Evolutionary conservation across 2,113 vertebrate genomes (phyloP).

Genomic region (Apus apus): DNA sequence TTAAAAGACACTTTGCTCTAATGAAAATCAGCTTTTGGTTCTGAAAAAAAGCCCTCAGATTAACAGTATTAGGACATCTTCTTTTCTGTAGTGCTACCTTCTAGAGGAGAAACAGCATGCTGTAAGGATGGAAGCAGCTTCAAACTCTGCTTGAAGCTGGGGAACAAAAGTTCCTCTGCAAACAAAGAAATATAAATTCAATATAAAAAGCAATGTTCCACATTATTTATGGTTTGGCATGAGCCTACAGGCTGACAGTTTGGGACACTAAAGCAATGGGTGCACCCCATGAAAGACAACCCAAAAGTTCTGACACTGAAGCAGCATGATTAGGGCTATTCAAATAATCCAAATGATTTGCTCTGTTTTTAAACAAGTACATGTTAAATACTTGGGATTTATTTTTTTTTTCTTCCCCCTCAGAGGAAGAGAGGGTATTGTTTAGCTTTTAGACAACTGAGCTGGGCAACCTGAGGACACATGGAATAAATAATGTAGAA

Average conservation of each 20-base stretch:
- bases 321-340: not conserved
- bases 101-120: not conserved
- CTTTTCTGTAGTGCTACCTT: not conserved
- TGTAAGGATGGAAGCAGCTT: not conserved
- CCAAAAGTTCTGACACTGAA: not conserved
- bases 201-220: not conserved
- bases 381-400: not conserved
- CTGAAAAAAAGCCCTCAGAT: not conserved
- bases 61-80: not conserved
- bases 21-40: not conserved
- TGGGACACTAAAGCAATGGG: not conserved
- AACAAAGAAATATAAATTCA: conserved; percentile 39
- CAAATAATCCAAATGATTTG: conserved; percentile 17
- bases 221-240: not conserved
- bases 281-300: not conserved
- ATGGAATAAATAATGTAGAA: not conserved
- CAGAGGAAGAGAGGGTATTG: not conserved
- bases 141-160: not conserved
- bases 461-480: not conserved
- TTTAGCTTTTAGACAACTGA: not conserved
- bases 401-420: fast-evolving
- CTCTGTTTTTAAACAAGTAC: conserved; percentile 1
- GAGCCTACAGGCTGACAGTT: not conserved
- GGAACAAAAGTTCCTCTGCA: not conserved
- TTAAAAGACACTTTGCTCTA: not conserved